Percentiles rank a stretch among this genome's conserved stretches.
Conservation (phyloP, 2,113 vertebrate genomes). For the Sapajus apella region DNA sequence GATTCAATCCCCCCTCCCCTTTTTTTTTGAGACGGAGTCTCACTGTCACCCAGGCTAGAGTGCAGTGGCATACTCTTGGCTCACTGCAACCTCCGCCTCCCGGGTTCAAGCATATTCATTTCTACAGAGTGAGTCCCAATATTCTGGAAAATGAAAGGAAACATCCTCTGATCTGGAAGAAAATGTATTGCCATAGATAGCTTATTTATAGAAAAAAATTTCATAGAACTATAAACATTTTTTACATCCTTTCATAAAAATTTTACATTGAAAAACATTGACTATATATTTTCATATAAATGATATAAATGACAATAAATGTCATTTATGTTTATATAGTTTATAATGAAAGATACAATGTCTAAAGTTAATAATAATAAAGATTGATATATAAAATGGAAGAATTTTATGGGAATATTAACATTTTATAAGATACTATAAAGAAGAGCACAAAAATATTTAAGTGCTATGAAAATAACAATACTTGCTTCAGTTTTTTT, state of each 20-base stretch:
- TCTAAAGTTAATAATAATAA: not conserved
- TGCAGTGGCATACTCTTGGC: no score
- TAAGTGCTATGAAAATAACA: conserved; percentile 9
- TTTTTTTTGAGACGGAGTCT: no score
- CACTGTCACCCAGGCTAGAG: no score
- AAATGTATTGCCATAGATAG: not conserved
- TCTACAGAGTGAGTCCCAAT: not conserved
- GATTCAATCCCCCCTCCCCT: not conserved
- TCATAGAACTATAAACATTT: not conserved
- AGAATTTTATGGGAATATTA: not conserved
- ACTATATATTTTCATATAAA: not conserved
- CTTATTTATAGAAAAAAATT: not conserved
- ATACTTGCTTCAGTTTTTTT: not conserved
- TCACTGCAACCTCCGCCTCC: no score
- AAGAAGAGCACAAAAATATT: not conserved
- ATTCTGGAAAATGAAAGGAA: not conserved
- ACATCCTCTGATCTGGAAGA: not conserved
- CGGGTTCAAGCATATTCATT: not conserved
- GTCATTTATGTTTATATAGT: not conserved
- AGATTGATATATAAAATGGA: not conserved
- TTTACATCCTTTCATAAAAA: not conserved
- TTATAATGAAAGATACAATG: not conserved
- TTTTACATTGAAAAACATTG: not conserved
- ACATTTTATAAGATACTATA: not conserved
- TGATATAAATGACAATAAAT: no score